Percentiles rank a stretch among this genome's conserved stretches.
phyloP scores from a whole-genome alignment of 2,888 invertebrate species.

The Nemurella pictetii region DNA sequence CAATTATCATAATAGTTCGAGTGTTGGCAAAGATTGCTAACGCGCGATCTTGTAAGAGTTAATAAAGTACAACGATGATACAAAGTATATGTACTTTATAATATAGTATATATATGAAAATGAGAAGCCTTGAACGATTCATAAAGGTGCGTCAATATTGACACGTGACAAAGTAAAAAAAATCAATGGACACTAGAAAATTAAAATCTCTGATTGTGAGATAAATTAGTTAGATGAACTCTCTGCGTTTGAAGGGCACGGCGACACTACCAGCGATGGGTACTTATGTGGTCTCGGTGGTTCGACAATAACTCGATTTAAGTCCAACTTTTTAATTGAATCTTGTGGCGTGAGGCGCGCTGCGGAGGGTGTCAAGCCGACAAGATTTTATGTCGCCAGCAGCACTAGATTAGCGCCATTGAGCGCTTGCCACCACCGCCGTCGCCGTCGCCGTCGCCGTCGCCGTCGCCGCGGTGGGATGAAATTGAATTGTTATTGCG shows the following conservation, averaged over 20 bases:
- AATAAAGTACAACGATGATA: background rate
- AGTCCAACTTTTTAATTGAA: constrained; percentile 16
- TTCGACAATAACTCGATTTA: constrained; percentile 8
- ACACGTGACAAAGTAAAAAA: background rate
- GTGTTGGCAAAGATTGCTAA: background rate
- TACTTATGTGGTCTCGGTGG: constrained; percentile 6
- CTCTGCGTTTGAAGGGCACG: background rate
- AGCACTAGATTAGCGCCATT: constrained; percentile 21
- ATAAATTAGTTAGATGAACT: background rate
- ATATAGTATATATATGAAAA: background rate
- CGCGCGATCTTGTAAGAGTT: background rate
- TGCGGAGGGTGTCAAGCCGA: background rate
- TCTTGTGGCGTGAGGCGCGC: background rate
- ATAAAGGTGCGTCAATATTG: background rate
- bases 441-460: too few species aligned
- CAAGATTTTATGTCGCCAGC: constrained; percentile 30
- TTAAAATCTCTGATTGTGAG: background rate
- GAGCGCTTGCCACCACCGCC: too few species aligned
- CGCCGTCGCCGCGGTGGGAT: background rate
- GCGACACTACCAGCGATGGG: background rate
- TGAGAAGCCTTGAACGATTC: background rate
- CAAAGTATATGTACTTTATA: background rate
- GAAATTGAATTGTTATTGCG: constrained; percentile 29
- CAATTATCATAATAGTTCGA: background rate
- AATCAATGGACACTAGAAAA: background rate